These are phyloP conservation scores for Podarcis siculus DNA, from an alignment of 2,797 vertebrate genomes.

Conservation along the genomic window DNA sequence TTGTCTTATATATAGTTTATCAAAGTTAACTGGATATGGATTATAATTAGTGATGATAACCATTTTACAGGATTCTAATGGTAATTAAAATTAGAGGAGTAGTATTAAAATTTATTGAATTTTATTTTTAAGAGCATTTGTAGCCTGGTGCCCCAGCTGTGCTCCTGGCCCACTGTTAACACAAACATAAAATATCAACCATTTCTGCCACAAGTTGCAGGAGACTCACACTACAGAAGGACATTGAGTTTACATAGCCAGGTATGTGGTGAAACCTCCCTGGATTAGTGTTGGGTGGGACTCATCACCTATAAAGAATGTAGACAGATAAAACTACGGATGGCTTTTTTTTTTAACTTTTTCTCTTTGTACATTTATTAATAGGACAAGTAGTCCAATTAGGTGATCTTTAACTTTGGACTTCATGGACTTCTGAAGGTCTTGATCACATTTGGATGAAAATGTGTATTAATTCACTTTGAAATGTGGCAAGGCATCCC, in stretches of 20 bases:
- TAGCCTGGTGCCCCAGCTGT: not conserved
- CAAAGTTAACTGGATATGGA: not conserved
- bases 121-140: too few relatives aligned
- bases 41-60: not conserved
- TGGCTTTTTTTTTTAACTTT: not conserved
- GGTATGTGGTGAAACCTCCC: not conserved
- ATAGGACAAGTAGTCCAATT: not conserved
- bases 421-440: too few relatives aligned
- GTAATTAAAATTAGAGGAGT: not conserved
- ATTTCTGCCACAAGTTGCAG: not conserved
- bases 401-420: too few relatives aligned
- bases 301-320: not conserved
- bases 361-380: conserved; percentile 62
- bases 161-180: not conserved
- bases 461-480: too few relatives aligned
- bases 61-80: not conserved
- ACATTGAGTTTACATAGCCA: not conserved
- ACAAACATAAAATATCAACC: not conserved
- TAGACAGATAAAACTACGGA: not conserved
- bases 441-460: too few relatives aligned
- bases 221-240: not conserved
- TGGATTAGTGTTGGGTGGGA: not conserved
- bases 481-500: too few relatives aligned
- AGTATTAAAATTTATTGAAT: not conserved
- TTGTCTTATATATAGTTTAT: not conserved